Conservation (phyloP, 2,113 vertebrate species). For the Rattus rattus region DNA sequence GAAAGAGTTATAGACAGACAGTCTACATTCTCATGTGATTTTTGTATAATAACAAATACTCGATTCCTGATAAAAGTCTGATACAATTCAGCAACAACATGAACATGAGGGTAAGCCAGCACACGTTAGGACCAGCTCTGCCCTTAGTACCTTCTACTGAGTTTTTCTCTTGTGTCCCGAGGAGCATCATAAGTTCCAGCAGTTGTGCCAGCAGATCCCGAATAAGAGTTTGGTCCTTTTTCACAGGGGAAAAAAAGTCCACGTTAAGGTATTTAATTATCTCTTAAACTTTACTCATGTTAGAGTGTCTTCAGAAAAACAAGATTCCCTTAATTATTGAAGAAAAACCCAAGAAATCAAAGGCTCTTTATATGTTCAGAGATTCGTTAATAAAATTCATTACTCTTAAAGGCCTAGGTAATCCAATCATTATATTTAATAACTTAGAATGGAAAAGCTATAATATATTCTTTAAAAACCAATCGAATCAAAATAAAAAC, state of each 20-base stretch:
- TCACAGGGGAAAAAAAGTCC: constrained; percentile 40
- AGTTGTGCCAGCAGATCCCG: constrained; percentile 92
- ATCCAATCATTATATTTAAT: not conserved
- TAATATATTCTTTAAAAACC: not conserved
- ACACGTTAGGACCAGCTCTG: too few relatives aligned
- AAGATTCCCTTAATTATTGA: not conserved
- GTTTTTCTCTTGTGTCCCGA: constrained; percentile 93
- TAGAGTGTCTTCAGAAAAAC: constrained; percentile 57
- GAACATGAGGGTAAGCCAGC: accelerated
- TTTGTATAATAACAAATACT: not conserved
- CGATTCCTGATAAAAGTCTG: too few relatives aligned
- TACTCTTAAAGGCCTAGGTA: not conserved
- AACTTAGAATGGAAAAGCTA: not conserved
- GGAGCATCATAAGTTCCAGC: constrained; percentile 91
- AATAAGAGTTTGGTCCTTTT: constrained; percentile 94
- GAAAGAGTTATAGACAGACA: not conserved
- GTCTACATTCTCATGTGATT: accelerated
- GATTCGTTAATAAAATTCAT: accelerated
- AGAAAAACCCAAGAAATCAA: not conserved
- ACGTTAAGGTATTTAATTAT: constrained; percentile 43
- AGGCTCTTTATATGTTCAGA: not conserved
- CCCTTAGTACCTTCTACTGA: constrained; percentile 89
- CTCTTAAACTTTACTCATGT: not conserved
- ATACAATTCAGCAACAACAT: not conserved
- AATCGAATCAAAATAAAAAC: not conserved